Conservation (phyloP, 2,797 vertebrate species). For the Anniella stebbinsi region DNA sequence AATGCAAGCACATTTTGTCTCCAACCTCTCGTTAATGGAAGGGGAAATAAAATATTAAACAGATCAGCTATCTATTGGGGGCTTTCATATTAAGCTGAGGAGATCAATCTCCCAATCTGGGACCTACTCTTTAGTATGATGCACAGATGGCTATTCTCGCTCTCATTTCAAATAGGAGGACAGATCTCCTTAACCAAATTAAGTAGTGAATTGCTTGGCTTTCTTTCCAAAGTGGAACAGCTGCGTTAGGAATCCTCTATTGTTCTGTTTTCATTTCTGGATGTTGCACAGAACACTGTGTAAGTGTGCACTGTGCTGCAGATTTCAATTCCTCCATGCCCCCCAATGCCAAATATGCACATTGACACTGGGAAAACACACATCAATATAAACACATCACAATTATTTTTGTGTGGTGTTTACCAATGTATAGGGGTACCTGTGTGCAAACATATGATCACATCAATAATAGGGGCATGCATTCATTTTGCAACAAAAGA, state of each 20-base stretch:
- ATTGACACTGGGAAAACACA: not conserved
- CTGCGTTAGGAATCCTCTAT: not conserved
- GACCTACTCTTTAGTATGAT: not conserved
- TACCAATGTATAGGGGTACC: not conserved
- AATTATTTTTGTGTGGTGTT: not conserved
- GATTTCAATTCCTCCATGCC: not conserved
- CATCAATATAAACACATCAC: not conserved
- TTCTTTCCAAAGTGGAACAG: not conserved
- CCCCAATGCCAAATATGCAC: not conserved
- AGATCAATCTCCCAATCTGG: not conserved
- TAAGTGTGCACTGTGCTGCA: not conserved
- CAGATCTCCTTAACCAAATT: not conserved
- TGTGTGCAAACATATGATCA: not conserved
- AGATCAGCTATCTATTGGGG: no score
- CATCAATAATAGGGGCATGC: not conserved
- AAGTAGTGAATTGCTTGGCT: not conserved
- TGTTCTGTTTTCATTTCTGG: not conserved
- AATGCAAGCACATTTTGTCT: conserved; percentile 14
- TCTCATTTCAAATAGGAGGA: not conserved
- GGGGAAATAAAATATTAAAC: not conserved
- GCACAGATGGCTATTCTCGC: no score
- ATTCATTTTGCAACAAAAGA: not conserved
- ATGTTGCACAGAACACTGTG: not conserved
- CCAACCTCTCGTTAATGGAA: not conserved
- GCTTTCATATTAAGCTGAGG: not conserved